phyloP scores from a whole-genome alignment of 2,888 invertebrate genomes.

The Parascotia fuliginaria region DNA sequence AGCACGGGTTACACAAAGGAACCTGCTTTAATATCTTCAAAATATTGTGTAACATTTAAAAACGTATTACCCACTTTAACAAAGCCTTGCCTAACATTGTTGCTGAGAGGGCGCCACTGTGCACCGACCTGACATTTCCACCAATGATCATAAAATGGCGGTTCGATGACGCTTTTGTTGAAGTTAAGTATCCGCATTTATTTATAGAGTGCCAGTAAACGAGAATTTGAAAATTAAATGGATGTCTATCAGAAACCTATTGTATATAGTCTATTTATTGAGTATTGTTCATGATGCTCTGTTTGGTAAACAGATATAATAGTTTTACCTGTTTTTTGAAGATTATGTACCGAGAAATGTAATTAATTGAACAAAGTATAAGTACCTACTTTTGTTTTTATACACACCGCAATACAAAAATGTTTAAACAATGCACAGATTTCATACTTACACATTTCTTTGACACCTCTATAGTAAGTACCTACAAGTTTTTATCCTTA shows the following conservation, averaged over 20 bases:
- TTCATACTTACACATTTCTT: no score
- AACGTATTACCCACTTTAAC: constrained; percentile 16
- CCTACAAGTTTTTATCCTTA: no score
- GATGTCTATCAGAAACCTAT: not conserved
- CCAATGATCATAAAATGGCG: not conserved
- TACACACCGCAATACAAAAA: no score
- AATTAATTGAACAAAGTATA: no score
- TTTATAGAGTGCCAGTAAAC: not conserved
- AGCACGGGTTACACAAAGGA: no score
- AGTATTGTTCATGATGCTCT: not conserved
- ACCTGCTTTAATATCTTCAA: no score
- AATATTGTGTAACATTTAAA: constrained; percentile 5
- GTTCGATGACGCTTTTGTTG: not conserved
- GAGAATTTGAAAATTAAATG: constrained; percentile 1
- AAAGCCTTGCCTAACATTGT: constrained; percentile 13
- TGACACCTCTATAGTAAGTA: no score
- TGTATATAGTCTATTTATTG: not conserved
- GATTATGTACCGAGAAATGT: no score
- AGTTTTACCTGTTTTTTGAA: no score
- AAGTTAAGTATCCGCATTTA: not conserved
- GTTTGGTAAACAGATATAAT: no score
- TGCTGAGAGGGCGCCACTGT: constrained; percentile 1
- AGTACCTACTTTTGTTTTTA: no score
- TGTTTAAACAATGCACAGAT: no score
- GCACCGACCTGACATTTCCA: not conserved